Conservation (phyloP, 2,797 vertebrate genomes). For the Phrynocephalus vlangalii region DNA sequence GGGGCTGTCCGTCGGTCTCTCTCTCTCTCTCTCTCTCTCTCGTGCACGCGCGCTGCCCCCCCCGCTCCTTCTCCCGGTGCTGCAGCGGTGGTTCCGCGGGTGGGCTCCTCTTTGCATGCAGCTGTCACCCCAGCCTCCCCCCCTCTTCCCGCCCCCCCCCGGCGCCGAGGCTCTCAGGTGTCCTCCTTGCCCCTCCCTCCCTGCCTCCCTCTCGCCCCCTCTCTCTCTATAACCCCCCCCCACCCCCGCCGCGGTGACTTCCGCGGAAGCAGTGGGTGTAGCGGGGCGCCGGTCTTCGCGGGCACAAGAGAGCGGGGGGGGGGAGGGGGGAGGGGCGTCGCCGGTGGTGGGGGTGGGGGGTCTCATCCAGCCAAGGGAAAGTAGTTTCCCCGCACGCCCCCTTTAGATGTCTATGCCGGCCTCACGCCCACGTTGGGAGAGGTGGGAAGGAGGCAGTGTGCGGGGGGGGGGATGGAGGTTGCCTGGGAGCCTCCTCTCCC, state of each 20-base stretch:
- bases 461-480: too few relatives aligned
- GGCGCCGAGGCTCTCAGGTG: constrained; percentile 1
- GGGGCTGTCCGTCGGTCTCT: neutral
- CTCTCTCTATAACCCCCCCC: too few relatives aligned
- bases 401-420: too few relatives aligned
- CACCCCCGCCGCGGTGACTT: neutral
- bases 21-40: neutral
- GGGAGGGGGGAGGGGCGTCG: neutral
- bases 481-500: too few relatives aligned
- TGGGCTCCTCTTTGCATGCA: too few relatives aligned
- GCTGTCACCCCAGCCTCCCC: neutral
- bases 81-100: neutral
- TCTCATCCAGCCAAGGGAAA: too few relatives aligned
- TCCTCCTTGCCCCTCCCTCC: neutral
- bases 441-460: too few relatives aligned
- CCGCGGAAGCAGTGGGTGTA: neutral
- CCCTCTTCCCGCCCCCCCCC: neutral
- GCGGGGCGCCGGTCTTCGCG: neutral
- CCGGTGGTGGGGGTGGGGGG: too few relatives aligned
- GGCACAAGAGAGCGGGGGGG: neutral
- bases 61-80: neutral
- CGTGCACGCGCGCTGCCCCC: too few relatives aligned
- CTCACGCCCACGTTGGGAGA: too few relatives aligned
- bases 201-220: too few relatives aligned
- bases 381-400: too few relatives aligned